These are phyloP conservation scores for Cerastoderma edule DNA, from an alignment of 2,888 invertebrate species.

Conservation along the genomic window DNA sequence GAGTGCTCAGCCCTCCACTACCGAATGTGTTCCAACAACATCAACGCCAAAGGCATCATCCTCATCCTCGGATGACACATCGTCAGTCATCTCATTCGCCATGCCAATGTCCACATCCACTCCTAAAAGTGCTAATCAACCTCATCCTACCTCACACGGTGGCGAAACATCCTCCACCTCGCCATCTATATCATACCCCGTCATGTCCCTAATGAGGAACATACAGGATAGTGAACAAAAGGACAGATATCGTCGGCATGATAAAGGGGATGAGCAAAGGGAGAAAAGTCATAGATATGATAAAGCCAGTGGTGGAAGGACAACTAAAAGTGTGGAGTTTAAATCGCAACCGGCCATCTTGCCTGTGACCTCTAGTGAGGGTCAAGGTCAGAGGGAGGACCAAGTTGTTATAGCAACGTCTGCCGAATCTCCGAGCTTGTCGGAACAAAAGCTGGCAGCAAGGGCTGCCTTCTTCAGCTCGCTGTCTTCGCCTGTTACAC, in stretches of 20 bases:
- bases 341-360: constrained; percentile 54
- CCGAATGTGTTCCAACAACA: constrained; percentile 28
- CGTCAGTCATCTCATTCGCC: constrained; percentile 58
- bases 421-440: constrained; percentile 52
- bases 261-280: constrained; percentile 34
- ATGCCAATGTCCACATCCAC: constrained; percentile 65
- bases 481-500: constrained; percentile 67
- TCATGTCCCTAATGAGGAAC: constrained; percentile 53
- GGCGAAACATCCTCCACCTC: constrained; percentile 46
- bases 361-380: constrained; percentile 47
- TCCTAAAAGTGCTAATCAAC: constrained; percentile 55
- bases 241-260: constrained; percentile 20
- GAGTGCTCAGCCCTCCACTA: constrained; percentile 34
- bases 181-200: constrained; percentile 55
- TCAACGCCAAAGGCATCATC: constrained; percentile 31
- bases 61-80: constrained; percentile 36
- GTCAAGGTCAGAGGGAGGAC: constrained; percentile 19
- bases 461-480: constrained; percentile 75
- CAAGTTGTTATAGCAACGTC: constrained; percentile 35
- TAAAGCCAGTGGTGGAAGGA: constrained; percentile 23
- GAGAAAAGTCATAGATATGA: constrained; percentile 16
- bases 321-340: constrained; percentile 46
- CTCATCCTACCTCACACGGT: constrained; percentile 54
- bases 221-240: constrained; percentile 38
- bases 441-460: constrained; percentile 67